phyloP scores from a whole-genome alignment of 2,888 invertebrate genomes.

The Dysmachus trigonus region DNA sequence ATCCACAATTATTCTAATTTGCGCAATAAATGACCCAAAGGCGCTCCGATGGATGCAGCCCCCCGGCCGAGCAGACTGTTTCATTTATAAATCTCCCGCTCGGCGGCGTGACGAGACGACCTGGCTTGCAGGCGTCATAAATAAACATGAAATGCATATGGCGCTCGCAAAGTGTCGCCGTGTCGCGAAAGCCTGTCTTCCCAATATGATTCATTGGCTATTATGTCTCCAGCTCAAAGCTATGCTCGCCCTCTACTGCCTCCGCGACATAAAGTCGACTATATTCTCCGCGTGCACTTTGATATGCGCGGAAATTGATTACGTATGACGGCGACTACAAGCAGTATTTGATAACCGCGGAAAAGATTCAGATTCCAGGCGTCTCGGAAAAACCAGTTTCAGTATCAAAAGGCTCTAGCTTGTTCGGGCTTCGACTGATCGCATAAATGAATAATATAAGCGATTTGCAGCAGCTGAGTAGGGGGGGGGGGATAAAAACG shows the following conservation, averaged over 20 bases:
- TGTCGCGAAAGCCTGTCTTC: slow-evolving; percentile 7
- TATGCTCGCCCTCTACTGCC: not conserved
- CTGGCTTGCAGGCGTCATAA: not conserved
- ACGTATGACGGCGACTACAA: not conserved
- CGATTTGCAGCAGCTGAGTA: not conserved
- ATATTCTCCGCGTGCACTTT: not conserved
- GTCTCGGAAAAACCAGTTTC: not conserved
- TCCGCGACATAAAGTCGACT: not conserved
- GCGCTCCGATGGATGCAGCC: not conserved
- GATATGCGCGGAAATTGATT: not conserved
- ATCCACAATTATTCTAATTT: not conserved
- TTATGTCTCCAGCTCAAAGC: not conserved
- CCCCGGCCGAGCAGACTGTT: not conserved
- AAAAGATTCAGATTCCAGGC: not conserved
- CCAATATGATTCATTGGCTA: slow-evolving; percentile 30
- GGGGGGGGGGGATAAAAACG: not conserved
- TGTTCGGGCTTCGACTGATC: not conserved
- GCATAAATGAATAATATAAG: not conserved
- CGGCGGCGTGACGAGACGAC: not conserved
- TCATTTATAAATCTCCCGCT: not conserved
- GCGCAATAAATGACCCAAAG: not conserved
- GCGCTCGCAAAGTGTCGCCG: not conserved
- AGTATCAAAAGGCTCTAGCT: not conserved
- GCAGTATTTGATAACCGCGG: not conserved
- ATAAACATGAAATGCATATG: slow-evolving; percentile 29